Evolutionary conservation across 2,797 vertebrate species (phyloP), one percentile per base, ranked within the genome.

Genomic region (Naso thynnoides): DNA sequence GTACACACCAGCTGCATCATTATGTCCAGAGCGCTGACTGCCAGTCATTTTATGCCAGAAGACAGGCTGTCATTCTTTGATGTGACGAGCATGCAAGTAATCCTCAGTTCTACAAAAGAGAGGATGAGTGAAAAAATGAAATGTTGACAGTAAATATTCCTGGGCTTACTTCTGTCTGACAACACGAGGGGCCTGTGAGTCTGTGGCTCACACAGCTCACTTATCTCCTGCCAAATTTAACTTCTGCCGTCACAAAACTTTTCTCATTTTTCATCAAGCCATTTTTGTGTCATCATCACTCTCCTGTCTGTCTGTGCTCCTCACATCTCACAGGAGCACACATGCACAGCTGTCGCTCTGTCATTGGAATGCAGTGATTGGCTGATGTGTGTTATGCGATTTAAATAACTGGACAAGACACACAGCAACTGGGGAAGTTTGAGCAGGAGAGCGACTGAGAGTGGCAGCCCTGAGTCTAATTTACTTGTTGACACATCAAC

Each of bases 341-440:
- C 50, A 39, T 54, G 9, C 56, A 4, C 62, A 69, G 79, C 77
- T 61, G 73, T 21, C 31, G 15, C 45, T 55, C 14, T 23, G 41
- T 52, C 27, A 10, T 44, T 31, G 38, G 7, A 2, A 8, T 6
- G 15, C 41, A 18, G 8, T 24, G 48, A 66, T 39, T 16, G 69
- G 36, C 41, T 31, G 13, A 38, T 41, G n/a, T 33, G 9, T 3
- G 21, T 39, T 15, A 11, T 26, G 23, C 48, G 18, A 38, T 48
- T 65, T 26, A 39, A 29, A 42, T 15, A 44, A 59, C 33, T 6
- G 44, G 57, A 69, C 50, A 11, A 31, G 56, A 21, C 0, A 24
- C 0, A 24, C 45, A 26, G 45, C 63, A 59, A 48, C 48, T 42
- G 52, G 41, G 58, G 2, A 24, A 54, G 33, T 45, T 26, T 23